phyloP scores from a whole-genome alignment of 2,888 invertebrate genomes.

The Osedax frankpressi region DNA sequence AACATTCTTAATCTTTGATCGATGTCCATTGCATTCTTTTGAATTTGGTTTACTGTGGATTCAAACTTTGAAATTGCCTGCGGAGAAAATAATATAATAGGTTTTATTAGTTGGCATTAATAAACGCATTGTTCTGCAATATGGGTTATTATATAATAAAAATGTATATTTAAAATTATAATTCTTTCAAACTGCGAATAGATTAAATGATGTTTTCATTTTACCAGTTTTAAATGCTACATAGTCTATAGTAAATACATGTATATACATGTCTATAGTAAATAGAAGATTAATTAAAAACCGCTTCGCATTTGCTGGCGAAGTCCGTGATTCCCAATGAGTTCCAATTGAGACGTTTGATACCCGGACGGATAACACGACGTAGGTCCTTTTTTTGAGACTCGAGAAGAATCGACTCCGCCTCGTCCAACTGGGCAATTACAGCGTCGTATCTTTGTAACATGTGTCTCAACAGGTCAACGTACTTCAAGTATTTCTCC shows the following conservation, averaged over 20 bases:
- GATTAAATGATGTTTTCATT: too few relatives aligned
- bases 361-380: constrained; percentile 57
- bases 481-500: constrained; percentile 46
- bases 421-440: constrained; percentile 55
- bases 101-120: too few relatives aligned
- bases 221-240: too few relatives aligned
- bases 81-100: constrained; percentile 16
- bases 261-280: too few relatives aligned
- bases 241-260: too few relatives aligned
- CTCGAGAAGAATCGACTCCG: constrained; percentile 51
- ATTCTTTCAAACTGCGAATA: too few relatives aligned
- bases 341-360: constrained; percentile 71
- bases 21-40: constrained; percentile 47
- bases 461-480: constrained; percentile 44
- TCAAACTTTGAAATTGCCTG: constrained; percentile 47
- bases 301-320: constrained; percentile 51
- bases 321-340: constrained; percentile 69
- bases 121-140: too few relatives aligned
- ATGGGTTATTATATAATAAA: too few relatives aligned
- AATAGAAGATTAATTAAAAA: too few relatives aligned
- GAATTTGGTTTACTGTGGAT: constrained; percentile 47
- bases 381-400: constrained; percentile 42
- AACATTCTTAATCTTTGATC: constrained; percentile 40
- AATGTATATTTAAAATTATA: too few relatives aligned
- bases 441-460: constrained; percentile 51